Evolutionary conservation across 1,140 invertebrate genomes (phyloP).

Genomic region (Onthophagus taurus): DNA sequence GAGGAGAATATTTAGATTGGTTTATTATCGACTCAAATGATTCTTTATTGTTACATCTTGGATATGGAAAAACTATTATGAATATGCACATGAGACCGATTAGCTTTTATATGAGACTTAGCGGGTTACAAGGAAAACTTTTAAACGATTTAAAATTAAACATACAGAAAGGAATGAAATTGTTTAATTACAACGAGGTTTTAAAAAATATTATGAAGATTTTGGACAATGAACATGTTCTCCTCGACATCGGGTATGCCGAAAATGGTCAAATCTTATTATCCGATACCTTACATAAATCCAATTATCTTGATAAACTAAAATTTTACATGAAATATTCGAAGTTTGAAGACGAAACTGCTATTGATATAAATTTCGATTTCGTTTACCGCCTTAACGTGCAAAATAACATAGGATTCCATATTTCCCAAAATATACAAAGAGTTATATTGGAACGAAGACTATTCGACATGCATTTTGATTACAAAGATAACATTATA

Average conservation of each 20-base stretch:
- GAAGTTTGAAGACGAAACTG: conserved; percentile 11
- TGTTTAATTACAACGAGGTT: conserved; percentile 16
- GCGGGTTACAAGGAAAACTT: conserved; percentile 14
- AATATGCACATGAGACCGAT: background rate
- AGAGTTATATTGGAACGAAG: conserved; percentile 27
- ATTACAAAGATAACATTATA: conserved; percentile 28
- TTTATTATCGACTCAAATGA: conserved; percentile 4
- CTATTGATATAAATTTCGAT: conserved; percentile 17
- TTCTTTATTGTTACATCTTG: background rate
- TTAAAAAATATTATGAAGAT: conserved; percentile 12
- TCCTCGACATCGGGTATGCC: conserved; percentile 6
- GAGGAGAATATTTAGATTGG: conserved; percentile 1
- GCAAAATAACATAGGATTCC: conserved; percentile 39
- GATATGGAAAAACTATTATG: background rate
- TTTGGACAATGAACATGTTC: conserved; percentile 14
- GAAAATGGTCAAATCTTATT: conserved; percentile 12
- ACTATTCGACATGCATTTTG: conserved; percentile 23
- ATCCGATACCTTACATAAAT: conserved; percentile 13
- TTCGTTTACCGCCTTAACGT: conserved; percentile 21
- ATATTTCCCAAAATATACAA: conserved; percentile 29
- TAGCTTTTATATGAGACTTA: conserved; percentile 7
- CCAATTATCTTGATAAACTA: conserved; percentile 13
- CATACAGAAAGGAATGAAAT: conserved; percentile 9
- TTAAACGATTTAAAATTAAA: conserved; percentile 14
- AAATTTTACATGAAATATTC: conserved; percentile 1